Conservation (phyloP, 2,113 vertebrate genomes). For the Columbina picui region DNA sequence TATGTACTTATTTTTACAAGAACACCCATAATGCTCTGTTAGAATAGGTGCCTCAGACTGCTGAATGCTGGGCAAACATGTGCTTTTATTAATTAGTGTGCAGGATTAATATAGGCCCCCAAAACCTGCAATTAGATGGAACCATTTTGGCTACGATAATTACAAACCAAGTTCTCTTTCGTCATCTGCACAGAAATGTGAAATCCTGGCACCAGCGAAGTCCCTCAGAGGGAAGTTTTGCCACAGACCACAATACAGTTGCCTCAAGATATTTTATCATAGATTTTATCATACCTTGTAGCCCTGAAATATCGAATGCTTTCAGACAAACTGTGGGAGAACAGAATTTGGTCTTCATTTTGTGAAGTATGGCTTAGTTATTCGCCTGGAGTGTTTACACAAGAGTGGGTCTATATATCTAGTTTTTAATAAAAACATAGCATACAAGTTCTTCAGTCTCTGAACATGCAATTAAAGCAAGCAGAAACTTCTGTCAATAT, state of each 20-base stretch:
- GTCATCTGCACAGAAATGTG: not conserved
- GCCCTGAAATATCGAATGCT: not conserved
- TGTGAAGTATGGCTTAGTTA: not conserved
- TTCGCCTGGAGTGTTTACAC: not conserved
- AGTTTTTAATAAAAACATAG: slow-evolving; percentile 34
- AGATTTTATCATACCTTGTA: not conserved
- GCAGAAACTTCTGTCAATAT: slow-evolving; percentile 1
- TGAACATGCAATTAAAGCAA: slow-evolving; percentile 33
- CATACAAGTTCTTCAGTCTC: not conserved
- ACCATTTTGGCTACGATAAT: not conserved
- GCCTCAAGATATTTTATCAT: not conserved
- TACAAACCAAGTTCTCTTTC: not conserved
- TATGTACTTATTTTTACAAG: slow-evolving; percentile 38
- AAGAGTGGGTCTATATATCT: not conserved
- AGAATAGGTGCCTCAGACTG: slow-evolving; percentile 6
- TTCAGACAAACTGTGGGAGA: not conserved
- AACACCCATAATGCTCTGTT: not conserved
- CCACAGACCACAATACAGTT: not conserved
- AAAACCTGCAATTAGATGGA: slow-evolving; percentile 21
- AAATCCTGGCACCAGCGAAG: not conserved
- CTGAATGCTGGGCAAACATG: slow-evolving; percentile 2
- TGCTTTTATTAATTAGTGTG: not conserved
- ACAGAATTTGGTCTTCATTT: slow-evolving; percentile 10
- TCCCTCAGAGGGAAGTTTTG: not conserved
- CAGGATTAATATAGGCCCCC: not conserved